These are phyloP conservation scores for Fukomys damarensis DNA, from an alignment of 2,113 vertebrate species.

Conservation along the genomic window DNA sequence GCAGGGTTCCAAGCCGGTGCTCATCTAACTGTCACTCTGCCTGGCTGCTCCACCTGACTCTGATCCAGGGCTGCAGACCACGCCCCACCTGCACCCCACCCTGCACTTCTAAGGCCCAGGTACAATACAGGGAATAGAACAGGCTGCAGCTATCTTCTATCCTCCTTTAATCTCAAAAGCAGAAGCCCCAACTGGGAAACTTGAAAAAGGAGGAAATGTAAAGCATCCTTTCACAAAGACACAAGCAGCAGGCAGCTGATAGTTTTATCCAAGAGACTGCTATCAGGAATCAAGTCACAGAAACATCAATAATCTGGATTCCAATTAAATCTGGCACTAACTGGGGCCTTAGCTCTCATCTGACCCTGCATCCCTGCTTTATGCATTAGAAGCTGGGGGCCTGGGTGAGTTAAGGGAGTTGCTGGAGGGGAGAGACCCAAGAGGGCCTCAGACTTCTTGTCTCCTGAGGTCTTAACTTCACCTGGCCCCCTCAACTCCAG, in stretches of 20 bases:
- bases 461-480: not conserved
- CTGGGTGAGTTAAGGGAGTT: not conserved
- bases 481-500: not conserved
- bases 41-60: not conserved
- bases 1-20: not conserved
- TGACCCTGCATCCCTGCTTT: not conserved
- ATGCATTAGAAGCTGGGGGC: not conserved
- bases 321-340: conserved; percentile 58
- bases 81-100: not conserved
- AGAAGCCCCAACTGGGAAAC: conserved; percentile 36
- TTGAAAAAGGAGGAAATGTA: conserved; percentile 48
- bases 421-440: not conserved
- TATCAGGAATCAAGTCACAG: conserved; percentile 22
- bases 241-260: conserved; percentile 14
- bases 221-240: conserved; percentile 59
- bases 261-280: conserved; percentile 51
- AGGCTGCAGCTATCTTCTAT: not conserved
- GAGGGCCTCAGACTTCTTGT: not conserved
- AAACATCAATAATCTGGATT: conserved; percentile 51
- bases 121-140: conserved; percentile 14
- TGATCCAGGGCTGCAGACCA: not conserved
- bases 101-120: not conserved
- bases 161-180: conserved; percentile 55
- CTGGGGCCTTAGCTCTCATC: not conserved
- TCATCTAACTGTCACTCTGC: not conserved